Conservation (phyloP, 2,888 invertebrate genomes). For the Eupithecia insigniata region DNA sequence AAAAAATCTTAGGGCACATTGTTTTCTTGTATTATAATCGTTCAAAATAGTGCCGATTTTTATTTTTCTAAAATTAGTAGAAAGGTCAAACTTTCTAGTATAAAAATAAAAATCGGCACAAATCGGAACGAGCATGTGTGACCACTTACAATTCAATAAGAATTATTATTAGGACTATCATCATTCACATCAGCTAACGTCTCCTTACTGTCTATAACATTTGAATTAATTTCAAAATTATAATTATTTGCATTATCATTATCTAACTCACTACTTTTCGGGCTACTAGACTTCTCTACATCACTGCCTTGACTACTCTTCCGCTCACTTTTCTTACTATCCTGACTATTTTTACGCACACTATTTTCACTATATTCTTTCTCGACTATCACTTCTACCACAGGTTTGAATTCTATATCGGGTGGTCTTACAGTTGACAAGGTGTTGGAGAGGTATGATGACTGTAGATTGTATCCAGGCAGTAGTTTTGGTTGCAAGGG, state of each 20-base stretch:
- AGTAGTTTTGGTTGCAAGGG: slow-evolving; percentile 89
- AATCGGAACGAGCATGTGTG: background rate
- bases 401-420: slow-evolving; percentile 68
- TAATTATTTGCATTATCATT: slow-evolving; percentile 47
- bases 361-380: slow-evolving; percentile 47
- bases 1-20: background rate
- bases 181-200: slow-evolving; percentile 61
- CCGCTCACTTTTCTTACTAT: slow-evolving; percentile 1
- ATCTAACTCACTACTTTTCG: slow-evolving; percentile 53
- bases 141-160: slow-evolving; percentile 57
- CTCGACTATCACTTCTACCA: slow-evolving; percentile 70
- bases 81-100: no score
- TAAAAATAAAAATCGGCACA: background rate
- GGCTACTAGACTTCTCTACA: slow-evolving; percentile 11
- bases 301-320: slow-evolving; percentile 2
- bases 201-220: slow-evolving; percentile 67
- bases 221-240: slow-evolving; percentile 77
- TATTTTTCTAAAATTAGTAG: no score
- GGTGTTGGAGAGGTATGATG: slow-evolving; percentile 79
- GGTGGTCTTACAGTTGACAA: slow-evolving; percentile 80
- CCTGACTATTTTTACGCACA: slow-evolving; percentile 25
- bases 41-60: no score
- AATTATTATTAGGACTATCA: slow-evolving; percentile 78
- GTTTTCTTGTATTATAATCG: background rate
- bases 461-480: slow-evolving; percentile 82